Percentiles rank a stretch among this genome's conserved stretches.
phyloP scores from a whole-genome alignment of 2,797 vertebrate genomes.

The Thamnophis elegans region DNA sequence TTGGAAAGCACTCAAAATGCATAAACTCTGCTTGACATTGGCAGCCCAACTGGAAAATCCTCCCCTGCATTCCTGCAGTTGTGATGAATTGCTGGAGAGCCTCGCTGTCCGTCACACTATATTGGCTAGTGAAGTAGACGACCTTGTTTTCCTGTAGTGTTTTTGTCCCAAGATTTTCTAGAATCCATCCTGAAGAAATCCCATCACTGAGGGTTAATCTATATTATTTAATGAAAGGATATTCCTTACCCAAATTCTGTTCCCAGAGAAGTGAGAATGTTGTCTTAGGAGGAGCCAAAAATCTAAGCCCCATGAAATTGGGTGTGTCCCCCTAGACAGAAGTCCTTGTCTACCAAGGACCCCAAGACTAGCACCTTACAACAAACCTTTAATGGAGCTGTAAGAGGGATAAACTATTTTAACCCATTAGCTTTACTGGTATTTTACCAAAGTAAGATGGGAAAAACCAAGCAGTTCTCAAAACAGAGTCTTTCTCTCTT shows the following conservation, averaged over 20 bases:
- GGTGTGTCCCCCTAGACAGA: conserved; percentile 57
- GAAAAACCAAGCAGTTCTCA: background rate
- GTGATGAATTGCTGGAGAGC: conserved; percentile 45
- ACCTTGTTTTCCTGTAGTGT: conserved; percentile 2
- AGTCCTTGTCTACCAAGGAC: conserved; percentile 58
- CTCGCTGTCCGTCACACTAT: conserved; percentile 38
- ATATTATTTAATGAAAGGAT: conserved; percentile 39
- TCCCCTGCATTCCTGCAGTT: conserved; percentile 30
- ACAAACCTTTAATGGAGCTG: conserved; percentile 49
- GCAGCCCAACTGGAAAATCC: conserved; percentile 47
- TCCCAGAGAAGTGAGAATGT: background rate
- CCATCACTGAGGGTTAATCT: conserved; percentile 13
- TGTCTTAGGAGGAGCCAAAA: conserved; percentile 16
- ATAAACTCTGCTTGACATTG: conserved; percentile 56
- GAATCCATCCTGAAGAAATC: conserved; percentile 48
- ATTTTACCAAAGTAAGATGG: background rate
- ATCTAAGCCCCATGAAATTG: conserved; percentile 46
- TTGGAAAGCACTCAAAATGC: conserved; percentile 60
- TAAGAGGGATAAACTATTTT: conserved; percentile 50
- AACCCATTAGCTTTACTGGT: conserved; percentile 29
- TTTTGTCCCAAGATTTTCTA: conserved; percentile 35
- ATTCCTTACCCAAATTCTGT: conserved; percentile 18
- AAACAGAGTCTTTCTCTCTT: background rate
- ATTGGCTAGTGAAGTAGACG: conserved; percentile 40
- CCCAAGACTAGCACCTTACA: conserved; percentile 59